Conservation (phyloP, 2,888 invertebrate species). For the Mimas tiliae region DNA sequence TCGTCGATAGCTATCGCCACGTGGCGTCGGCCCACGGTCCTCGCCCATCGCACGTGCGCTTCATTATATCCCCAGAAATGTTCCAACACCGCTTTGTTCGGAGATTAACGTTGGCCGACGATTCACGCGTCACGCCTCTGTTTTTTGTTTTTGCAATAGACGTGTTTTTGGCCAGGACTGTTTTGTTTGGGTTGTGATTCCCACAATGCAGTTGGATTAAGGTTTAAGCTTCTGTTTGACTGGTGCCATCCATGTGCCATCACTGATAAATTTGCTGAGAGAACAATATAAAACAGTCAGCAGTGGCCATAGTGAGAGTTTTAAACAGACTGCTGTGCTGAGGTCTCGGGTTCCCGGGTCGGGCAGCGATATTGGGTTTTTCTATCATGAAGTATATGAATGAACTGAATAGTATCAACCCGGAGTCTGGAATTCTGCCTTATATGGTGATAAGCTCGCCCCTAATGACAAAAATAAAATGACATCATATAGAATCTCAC, state of each 20-base stretch:
- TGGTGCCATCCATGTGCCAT: not conserved
- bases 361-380: no score
- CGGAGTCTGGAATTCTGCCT: no score
- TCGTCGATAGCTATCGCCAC: constrained; percentile 76
- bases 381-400: no score
- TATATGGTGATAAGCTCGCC: no score
- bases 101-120: constrained; percentile 70
- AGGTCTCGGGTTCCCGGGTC: no score
- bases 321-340: no score
- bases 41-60: constrained; percentile 71
- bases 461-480: no score
- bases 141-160: constrained; percentile 24
- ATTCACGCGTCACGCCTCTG: constrained; percentile 20
- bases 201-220: constrained; percentile 7
- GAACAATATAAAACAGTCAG: not conserved
- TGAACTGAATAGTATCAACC: no score
- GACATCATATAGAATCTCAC: no score
- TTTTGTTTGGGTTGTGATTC: constrained; percentile 17
- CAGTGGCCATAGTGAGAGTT: not conserved
- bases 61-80: constrained; percentile 84
- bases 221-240: constrained; percentile 6
- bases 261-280: not conserved
- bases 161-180: constrained; percentile 33
- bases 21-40: constrained; percentile 57
- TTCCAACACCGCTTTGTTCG: constrained; percentile 81